Base-by-base conservation (phyloP, 1,140 invertebrate species). In the Pogonomyrmex californicus region DNA sequence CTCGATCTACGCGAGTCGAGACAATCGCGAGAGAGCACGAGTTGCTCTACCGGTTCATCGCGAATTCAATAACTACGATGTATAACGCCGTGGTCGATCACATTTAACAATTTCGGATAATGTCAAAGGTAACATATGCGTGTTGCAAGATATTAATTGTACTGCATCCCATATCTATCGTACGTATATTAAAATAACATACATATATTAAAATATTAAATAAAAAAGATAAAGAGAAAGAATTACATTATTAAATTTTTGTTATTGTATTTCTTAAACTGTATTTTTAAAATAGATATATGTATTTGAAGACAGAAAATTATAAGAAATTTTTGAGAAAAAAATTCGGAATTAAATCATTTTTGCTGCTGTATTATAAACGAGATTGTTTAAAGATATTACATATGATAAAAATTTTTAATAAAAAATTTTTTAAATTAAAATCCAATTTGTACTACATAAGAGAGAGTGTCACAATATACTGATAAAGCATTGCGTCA, bases 1-100 rank as follows among this genome's bases (percentile, higher is more conserved):
- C 54, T 36, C 41, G 51, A 83, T 75, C 54, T 73, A 73, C 14
- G 66, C 17, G 66, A 82, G 49, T 82, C n/a, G 68, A 75, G 71
- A 83, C 68, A 83, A 83, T 83, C 79, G 54, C 54, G 10, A 47
- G 10, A 47, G 66, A 47, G 66, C 51, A 10, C 5, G 54, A 83
- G 66, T 75, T 49, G 54, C 44, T 73, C 54, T 47, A 73, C 38
- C 54, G 38, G 54, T 82, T 82, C 58, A 54, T 14, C 23, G 4
- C 65, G 79, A 82, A 75, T 71, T 51, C 58, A 44, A 30, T 5
- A 38, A 5, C n/a, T 12, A 41, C 41, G 36, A 12, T 51, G 47
- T 47, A 5, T 71, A 49, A 78, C 44, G n/a, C 33, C 47, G 14
- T 23, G 44, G 6, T 58, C 30, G 41, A 71, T 82, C 78, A 47